Base-by-base conservation (phyloP, 2,113 vertebrate species). In the Regulus satrapa region DNA sequence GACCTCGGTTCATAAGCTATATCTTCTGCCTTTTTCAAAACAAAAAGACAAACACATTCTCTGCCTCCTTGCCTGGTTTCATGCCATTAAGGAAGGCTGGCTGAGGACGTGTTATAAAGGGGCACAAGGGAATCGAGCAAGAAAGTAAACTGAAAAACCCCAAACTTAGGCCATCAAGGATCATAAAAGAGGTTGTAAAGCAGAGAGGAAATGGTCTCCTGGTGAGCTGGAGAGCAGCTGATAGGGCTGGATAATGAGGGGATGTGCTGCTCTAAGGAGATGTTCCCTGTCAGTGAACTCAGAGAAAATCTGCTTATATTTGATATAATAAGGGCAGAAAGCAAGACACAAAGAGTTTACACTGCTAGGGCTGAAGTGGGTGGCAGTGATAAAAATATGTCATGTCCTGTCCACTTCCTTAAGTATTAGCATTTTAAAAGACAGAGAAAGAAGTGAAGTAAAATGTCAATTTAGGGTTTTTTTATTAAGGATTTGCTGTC, bases 221-320 rank as follows among this genome's bases (percentile, higher is more conserved):
- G 85, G 95, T 92, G 82, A 88, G 88, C 41, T 71, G 86, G 75
- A 61, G 62, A 92, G 55, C 68, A 95, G 95, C 89, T 87, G 94
- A 95, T 91, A 88, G 56, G 68, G 38, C 76, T 89, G 41, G 52
- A 51, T 97, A 96, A 95, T 94, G 88, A 97, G 73, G 76, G 61
- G 62, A 86, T 96, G 71, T 88, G 64, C 79, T 87, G 76, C 85
- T 88, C 59, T 96, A 96, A 89, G 89, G 82, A 91, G 82, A 90
- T 88, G 89, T 95, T 96, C 85, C 77, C 84, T 95, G 92, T 82
- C 90, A 79, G 66, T 85, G 83, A 82, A 91, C 79, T 92, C 92
- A 24, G 90, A 78, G 88, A 92, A 97, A 94, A 97, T 96, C 74
- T 89, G 63, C 85, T 93, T 96, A 85, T 76, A 88, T 77, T 94